Evolutionary conservation across 2,113 vertebrate genomes (phyloP).

Genomic region (Barnardius zonarius): DNA sequence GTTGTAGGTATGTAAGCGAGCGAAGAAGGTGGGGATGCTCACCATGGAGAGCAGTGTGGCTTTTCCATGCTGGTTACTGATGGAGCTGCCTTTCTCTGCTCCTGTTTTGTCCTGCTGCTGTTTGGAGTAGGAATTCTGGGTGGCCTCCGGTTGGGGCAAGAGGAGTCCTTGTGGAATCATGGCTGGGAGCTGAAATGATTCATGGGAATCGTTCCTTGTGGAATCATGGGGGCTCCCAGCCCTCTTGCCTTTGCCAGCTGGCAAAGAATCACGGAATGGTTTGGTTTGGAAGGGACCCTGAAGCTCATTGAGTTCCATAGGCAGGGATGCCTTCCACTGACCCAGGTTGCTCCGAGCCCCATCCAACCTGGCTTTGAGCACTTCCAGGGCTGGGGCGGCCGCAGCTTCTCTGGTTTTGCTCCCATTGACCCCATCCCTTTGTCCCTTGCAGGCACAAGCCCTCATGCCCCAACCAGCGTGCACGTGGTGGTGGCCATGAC

Average conservation of each 20-base stretch:
- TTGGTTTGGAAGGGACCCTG: neutral
- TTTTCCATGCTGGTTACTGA: neutral
- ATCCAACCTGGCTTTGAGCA: neutral
- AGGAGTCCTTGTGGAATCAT: accelerated
- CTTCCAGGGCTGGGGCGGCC: neutral
- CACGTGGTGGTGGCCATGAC: conserved; percentile 90
- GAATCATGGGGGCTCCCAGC: accelerated
- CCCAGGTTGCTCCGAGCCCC: neutral
- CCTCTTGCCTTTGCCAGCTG: neutral
- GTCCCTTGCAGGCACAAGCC: conserved; percentile 88
- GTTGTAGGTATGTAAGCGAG: conserved; percentile 83
- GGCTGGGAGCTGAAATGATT: neutral
- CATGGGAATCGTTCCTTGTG: accelerated
- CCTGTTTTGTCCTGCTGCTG: neutral
- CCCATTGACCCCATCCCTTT: neutral
- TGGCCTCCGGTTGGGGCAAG: neutral
- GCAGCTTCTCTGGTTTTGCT: neutral
- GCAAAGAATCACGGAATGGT: neutral
- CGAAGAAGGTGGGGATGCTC: neutral
- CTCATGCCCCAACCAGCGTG: conserved; percentile 91
- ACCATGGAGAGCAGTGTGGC: accelerated
- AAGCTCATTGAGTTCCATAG: no score
- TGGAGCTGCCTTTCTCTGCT: neutral
- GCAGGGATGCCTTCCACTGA: accelerated
- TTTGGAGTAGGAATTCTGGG: neutral